These are phyloP conservation scores for Crax fasciolata DNA, from an alignment of 2,797 vertebrate genomes.

Conservation along the genomic window DNA sequence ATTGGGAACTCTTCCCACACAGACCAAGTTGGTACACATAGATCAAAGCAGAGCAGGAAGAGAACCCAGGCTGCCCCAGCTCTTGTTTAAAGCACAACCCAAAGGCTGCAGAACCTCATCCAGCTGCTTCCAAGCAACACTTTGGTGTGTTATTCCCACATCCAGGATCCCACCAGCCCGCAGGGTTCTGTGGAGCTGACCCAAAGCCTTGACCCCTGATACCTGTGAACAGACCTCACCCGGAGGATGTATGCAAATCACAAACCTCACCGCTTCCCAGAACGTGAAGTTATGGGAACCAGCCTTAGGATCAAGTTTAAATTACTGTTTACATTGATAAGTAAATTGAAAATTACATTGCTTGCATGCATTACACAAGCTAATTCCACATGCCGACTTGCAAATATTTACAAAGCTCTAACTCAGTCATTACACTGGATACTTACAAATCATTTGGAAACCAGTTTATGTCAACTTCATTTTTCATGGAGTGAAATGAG, in stretches of 20 bases:
- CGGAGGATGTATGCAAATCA: not conserved
- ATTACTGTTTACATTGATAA: slow-evolving; percentile 59
- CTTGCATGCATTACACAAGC: slow-evolving; percentile 17
- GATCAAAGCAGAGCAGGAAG: not conserved
- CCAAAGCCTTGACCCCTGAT: not conserved
- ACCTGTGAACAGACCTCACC: not conserved
- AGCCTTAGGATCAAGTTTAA: not conserved
- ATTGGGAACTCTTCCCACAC: not conserved
- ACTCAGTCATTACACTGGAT: slow-evolving; percentile 44
- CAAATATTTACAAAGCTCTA: slow-evolving; percentile 70
- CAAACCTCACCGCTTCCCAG: not conserved
- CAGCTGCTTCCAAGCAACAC: fast-evolving
- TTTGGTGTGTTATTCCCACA: not conserved
- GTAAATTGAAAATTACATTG: slow-evolving; percentile 58
- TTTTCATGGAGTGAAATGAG: not conserved
- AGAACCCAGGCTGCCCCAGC: not conserved
- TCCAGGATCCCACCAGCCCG: fast-evolving
- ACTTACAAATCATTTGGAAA: slow-evolving; percentile 57
- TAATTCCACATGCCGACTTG: slow-evolving; percentile 35
- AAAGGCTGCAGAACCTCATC: fast-evolving
- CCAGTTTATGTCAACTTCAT: not conserved
- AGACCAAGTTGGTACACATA: fast-evolving
- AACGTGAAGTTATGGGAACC: not conserved
- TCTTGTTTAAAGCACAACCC: not conserved
- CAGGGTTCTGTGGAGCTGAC: not conserved